Base-by-base conservation (phyloP, 2,113 vertebrate species). In the Anas platyrhynchos region DNA sequence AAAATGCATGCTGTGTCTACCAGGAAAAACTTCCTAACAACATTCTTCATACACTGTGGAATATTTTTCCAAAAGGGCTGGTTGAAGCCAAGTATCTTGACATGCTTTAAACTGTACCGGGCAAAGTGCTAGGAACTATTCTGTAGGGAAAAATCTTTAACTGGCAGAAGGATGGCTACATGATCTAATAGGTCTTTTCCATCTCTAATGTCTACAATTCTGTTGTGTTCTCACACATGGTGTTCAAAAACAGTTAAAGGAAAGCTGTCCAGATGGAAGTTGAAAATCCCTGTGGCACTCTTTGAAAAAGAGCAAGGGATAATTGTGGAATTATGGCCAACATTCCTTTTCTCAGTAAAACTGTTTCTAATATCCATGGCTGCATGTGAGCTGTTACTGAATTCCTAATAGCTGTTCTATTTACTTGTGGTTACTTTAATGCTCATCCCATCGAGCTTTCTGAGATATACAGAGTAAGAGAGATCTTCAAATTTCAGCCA, bases 191-290 rank as follows among this genome's bases (percentile, higher is more conserved):
- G 16, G 41, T 94, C 92, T 96, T 96, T 96, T 96, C 93, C 94
- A 90, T 95, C 91, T 81, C 80, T 76, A 62, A 29, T 69, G 88
- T 86, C 93, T 94, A 16, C 48, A 82, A 2, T 89, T 77, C 73
- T 92, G 91, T 96, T 96, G 90, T 93, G n/a, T 95, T 96, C 83
- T 96, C 83, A 91, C 90, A 95, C 86, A 91, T 94, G 83, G 69
- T 76, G 83, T 83, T 97, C 93, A 94, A 96, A 94, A 96, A 93
- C 83, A 89, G 88, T 97, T 95, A 96, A 94, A n/a, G 31, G 80
- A 93, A 95, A 88, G 76, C 66, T 84, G 69, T 96, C 95, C 96
- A 97, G 93, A 96, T 96, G 94, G 95, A 96, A 93, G 92, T 94
- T 94, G 62, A 87, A 96, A 96, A 92, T 96, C 95, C 93, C 92